Evolutionary conservation across 2,113 vertebrate genomes (phyloP).

Genomic region (Thymallus thymallus): DNA sequence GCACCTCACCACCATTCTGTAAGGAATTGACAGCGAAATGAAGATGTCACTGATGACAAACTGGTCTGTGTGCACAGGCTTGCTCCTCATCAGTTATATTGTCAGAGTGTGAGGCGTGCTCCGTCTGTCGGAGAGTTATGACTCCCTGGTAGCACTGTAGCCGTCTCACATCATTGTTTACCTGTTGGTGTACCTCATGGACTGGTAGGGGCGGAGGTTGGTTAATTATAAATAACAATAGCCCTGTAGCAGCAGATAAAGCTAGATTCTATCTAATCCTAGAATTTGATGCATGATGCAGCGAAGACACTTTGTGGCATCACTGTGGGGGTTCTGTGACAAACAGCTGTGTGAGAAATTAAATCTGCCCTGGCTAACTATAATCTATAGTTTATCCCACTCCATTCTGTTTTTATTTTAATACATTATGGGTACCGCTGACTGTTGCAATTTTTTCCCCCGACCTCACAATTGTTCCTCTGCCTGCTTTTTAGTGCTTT

Average conservation of each 20-base stretch:
- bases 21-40: slow-evolving; percentile 62
- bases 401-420: slow-evolving; percentile 41
- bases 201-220: slow-evolving; percentile 20
- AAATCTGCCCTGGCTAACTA: slow-evolving; percentile 25
- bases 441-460: slow-evolving; percentile 16
- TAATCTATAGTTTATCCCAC: slow-evolving; percentile 51
- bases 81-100: slow-evolving; percentile 61
- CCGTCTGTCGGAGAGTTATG: slow-evolving; percentile 40
- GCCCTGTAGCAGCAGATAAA: slow-evolving; percentile 41
- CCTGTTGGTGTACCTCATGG: slow-evolving; percentile 15
- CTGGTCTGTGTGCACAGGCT: slow-evolving; percentile 39
- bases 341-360: slow-evolving; percentile 56
- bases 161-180: slow-evolving; percentile 44
- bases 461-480: slow-evolving; percentile 26
- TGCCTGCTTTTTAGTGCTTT: slow-evolving; percentile 23
- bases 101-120: slow-evolving; percentile 48
- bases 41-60: slow-evolving; percentile 75
- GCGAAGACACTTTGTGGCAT: slow-evolving; percentile 23
- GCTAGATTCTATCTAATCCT: slow-evolving; percentile 18
- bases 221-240: slow-evolving; percentile 61
- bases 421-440: slow-evolving; percentile 51
- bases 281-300: slow-evolving; percentile 42
- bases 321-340: slow-evolving; percentile 29
- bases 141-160: slow-evolving; percentile 10
- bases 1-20: slow-evolving; percentile 46